Evolutionary conservation across 2,888 invertebrate species (phyloP).

Genomic region (Thecocarcelia acutangulata): DNA sequence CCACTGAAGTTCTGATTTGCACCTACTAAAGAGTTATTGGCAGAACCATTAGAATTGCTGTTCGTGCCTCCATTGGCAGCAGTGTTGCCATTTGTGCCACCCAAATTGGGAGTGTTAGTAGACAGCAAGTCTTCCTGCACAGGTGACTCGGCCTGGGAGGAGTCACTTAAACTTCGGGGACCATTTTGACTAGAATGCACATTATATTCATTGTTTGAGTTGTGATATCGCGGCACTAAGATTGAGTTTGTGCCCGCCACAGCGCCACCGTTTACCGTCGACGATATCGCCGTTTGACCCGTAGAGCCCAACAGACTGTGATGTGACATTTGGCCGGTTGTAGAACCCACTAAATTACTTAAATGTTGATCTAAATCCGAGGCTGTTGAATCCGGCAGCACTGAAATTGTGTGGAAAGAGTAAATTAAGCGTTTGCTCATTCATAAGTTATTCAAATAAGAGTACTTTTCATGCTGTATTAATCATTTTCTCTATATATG

Average conservation of each 20-base stretch:
- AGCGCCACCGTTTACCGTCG: constrained; percentile 78
- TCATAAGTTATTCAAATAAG: too few species aligned
- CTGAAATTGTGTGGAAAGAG: constrained; percentile 78
- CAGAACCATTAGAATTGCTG: constrained; percentile 72
- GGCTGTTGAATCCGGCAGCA: constrained; percentile 90
- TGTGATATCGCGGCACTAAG: constrained; percentile 86
- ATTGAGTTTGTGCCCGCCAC: constrained; percentile 80
- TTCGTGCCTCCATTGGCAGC: constrained; percentile 71
- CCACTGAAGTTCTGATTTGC: constrained; percentile 82
- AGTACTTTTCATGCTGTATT: not conserved
- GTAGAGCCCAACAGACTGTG: constrained; percentile 81
- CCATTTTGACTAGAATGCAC: constrained; percentile 84
- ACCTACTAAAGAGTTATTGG: constrained; percentile 75
- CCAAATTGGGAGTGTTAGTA: constrained; percentile 85
- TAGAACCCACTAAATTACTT: constrained; percentile 85
- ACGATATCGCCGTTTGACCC: constrained; percentile 81
- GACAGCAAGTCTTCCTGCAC: constrained; percentile 89
- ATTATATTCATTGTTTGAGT: constrained; percentile 85
- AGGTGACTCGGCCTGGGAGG: constrained; percentile 91
- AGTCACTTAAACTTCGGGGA: constrained; percentile 90
- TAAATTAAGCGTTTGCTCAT: not conserved
- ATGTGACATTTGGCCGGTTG: constrained; percentile 82
- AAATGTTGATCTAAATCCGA: constrained; percentile 89
- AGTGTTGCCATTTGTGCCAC: constrained; percentile 82
- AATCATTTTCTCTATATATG: too few species aligned